Evolutionary conservation across 2,888 invertebrate species (phyloP).

Genomic region (Stenichneumon culpator): DNA sequence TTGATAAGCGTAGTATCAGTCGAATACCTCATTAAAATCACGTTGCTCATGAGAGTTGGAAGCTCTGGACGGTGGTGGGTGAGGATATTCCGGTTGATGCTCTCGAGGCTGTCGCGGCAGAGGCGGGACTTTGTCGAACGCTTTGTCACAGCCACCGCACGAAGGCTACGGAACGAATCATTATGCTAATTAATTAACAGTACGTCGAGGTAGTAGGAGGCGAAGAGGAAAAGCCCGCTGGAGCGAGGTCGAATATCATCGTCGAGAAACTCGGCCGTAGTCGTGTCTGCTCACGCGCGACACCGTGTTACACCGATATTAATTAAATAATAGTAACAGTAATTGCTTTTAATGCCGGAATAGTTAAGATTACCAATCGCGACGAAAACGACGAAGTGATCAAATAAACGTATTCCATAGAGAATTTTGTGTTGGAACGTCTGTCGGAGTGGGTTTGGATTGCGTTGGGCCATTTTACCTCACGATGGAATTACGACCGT

Average conservation of each 20-base stretch:
- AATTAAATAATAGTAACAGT: neutral
- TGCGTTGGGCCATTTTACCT: no score
- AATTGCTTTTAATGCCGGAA: neutral
- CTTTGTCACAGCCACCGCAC: slow-evolving; percentile 62
- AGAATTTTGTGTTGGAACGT: neutral
- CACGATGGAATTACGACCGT: no score
- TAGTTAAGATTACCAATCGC: neutral
- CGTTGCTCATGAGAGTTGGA: slow-evolving; percentile 67
- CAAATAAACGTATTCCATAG: neutral
- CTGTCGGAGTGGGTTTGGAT: neutral
- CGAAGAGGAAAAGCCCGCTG: neutral
- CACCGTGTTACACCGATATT: neutral
- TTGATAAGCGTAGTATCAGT: slow-evolving; percentile 62
- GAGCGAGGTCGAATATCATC: neutral
- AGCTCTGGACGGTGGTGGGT: slow-evolving; percentile 21
- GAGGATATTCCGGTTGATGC: slow-evolving; percentile 27
- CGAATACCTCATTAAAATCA: slow-evolving; percentile 79
- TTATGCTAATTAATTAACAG: slow-evolving; percentile 80
- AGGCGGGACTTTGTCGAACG: slow-evolving; percentile 68
- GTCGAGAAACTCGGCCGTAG: slow-evolving; percentile 2
- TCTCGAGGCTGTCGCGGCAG: slow-evolving; percentile 50
- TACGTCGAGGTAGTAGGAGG: slow-evolving; percentile 11
- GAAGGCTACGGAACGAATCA: slow-evolving; percentile 75
- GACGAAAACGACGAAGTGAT: neutral
- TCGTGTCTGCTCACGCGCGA: neutral